Conservation (phyloP, 1,140 invertebrate species). For the Achroia grisella region DNA sequence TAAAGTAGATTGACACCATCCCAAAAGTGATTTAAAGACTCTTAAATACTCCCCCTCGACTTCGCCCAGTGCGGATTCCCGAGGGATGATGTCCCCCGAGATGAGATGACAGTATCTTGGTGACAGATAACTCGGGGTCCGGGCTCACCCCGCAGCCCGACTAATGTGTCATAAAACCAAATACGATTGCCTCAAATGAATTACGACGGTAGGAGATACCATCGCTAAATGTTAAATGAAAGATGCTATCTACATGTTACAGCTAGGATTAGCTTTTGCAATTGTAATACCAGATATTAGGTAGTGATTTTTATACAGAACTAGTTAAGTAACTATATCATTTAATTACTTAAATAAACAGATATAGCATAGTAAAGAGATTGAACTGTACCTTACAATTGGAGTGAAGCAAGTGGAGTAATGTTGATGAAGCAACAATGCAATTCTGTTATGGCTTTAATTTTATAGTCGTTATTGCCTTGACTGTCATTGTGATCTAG, state of each 20-base stretch:
- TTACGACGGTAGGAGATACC: conserved; percentile 19
- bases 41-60: conserved; percentile 3
- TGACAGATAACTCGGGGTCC: conserved; percentile 38
- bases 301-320: neutral
- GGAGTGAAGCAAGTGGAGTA: too few species aligned
- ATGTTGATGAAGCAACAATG: too few species aligned
- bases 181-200: conserved; percentile 45
- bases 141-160: conserved; percentile 15
- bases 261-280: conserved; percentile 8
- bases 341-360: too few species aligned
- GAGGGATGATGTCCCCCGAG: conserved; percentile 28
- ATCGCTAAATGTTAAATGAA: conserved; percentile 26
- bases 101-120: conserved; percentile 46
- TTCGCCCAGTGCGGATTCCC: conserved; percentile 15
- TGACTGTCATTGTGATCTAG: too few species aligned
- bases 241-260: conserved; percentile 9
- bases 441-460: too few species aligned
- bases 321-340: too few species aligned
- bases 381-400: too few species aligned
- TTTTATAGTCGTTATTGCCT: too few species aligned
- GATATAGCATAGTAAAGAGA: too few species aligned
- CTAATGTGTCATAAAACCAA: conserved; percentile 66
- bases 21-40: conserved; percentile 5
- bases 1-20: conserved; percentile 1
- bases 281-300: neutral